A percentile compares a stretch with the other conserved stretches of the same genome.
phyloP scores from a whole-genome alignment of 2,113 vertebrate species.

The Lepisosteus oculatus region DNA sequence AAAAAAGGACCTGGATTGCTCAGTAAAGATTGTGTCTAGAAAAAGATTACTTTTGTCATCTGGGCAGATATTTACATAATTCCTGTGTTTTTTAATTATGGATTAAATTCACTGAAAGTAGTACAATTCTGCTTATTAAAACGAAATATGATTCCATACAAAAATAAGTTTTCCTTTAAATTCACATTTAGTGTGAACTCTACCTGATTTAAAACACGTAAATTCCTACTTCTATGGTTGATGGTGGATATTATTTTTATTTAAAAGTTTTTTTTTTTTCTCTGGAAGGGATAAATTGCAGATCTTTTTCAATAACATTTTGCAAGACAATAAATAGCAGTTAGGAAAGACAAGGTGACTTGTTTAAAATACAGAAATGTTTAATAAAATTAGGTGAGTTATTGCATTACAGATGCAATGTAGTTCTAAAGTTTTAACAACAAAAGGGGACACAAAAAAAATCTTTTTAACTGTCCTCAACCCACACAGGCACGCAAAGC shows the following conservation, averaged over 20 bases:
- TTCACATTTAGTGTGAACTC: too few relatives aligned
- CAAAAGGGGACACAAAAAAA: neutral
- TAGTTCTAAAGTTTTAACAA: neutral
- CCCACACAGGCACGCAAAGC: neutral
- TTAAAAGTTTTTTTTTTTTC: too few relatives aligned
- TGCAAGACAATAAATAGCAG: too few relatives aligned
- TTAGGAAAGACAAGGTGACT: too few relatives aligned
- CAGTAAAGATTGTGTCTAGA: slow-evolving; percentile 34
- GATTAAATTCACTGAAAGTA: slow-evolving; percentile 55
- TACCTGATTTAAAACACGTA: too few relatives aligned
- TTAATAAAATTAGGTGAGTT: neutral
- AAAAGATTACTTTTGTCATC: slow-evolving; percentile 47
- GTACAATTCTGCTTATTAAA: slow-evolving; percentile 33
- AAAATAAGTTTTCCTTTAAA: too few relatives aligned
- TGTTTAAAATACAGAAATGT: too few relatives aligned
- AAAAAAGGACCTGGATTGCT: slow-evolving; percentile 32
- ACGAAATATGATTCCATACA: too few relatives aligned
- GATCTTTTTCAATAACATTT: too few relatives aligned
- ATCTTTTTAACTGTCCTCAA: neutral
- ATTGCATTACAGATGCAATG: neutral
- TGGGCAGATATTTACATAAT: slow-evolving; percentile 59
- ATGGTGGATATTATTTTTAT: too few relatives aligned
- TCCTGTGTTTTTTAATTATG: slow-evolving; percentile 46
- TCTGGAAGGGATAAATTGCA: too few relatives aligned
- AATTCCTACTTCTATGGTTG: too few relatives aligned